Evolutionary conservation across 92 coral and sea anemone genomes (phyloP).

Genomic region (Palythoa caribaeorum): DNA sequence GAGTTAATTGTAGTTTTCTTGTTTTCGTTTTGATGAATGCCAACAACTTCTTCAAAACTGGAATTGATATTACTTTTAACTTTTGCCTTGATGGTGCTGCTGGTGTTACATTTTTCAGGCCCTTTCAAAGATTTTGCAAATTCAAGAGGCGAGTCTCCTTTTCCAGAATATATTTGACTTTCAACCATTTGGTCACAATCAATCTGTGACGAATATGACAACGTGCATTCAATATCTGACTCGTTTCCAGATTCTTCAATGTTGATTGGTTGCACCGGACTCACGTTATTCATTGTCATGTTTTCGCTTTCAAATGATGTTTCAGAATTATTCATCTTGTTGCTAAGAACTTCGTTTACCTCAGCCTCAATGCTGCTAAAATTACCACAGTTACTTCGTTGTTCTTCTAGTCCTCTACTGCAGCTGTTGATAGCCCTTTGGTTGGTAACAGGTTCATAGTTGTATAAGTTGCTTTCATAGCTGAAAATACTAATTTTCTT

Average conservation of each 20-base stretch:
- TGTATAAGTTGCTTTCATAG: not conserved
- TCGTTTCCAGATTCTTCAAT: not conserved
- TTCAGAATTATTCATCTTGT: not conserved
- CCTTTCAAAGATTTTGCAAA: not conserved
- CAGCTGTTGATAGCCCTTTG: not conserved
- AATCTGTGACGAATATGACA: not conserved
- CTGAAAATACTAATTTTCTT: constrained; percentile 3
- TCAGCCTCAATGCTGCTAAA: not conserved
- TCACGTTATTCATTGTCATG: not conserved
- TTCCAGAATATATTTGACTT: not conserved
- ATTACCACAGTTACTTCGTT: not conserved
- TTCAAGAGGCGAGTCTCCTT: not conserved
- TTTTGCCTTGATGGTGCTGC: not conserved
- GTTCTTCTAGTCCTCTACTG: not conserved
- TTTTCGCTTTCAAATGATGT: not conserved
- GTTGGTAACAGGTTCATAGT: constrained; percentile 5
- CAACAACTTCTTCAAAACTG: not conserved
- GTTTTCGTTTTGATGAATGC: not conserved
- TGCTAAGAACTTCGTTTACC: not conserved
- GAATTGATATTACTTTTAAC: not conserved
- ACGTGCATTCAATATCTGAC: not conserved
- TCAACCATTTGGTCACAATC: not conserved
- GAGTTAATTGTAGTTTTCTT: not conserved
- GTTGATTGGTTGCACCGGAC: not conserved
- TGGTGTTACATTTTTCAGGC: not conserved